Evolutionary conservation across 2,797 vertebrate species (phyloP), one percentile per base, ranked within the genome.

Genomic region (Nannoperca australis): DNA sequence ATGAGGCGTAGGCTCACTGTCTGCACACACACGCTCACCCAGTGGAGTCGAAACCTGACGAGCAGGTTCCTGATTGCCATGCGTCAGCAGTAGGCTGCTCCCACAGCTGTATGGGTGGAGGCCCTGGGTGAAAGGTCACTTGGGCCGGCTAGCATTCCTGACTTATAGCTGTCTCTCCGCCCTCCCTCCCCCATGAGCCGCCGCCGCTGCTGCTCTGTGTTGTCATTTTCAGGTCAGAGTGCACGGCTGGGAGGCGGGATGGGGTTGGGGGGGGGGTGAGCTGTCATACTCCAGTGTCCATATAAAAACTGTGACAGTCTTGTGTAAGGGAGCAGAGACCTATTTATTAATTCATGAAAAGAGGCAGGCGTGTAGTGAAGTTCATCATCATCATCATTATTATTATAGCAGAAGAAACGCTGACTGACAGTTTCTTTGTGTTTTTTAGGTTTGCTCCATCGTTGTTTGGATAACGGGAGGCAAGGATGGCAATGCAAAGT

Each of bases 401-500:
- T 27, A 27, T 42, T 56, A 13, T 3, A 32, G 42, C 6, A 11
- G 45, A 73, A 24, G 32, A 15, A 54, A 54, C 66, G 9, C 13
- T 83, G 30, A 82, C 20, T 1, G 22, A 3, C 18, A 73, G 2
- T 11, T 60, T 70, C 17, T 78, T 55, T 79, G 58, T 76, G 18
- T 85, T 40, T 88, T 85, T 15, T 44, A 95, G 94, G 88, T 85
- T 91, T 85, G 79, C 86, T 88, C 75, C 82, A 65, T 86, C 64
- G 73, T 77, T 82, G 73, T 82, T 86, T 83, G 85, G 73, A 92
- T 64, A 81, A 78, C 80, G 15, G 58, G 85, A 90, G 49, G 69
- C 84, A 59, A 94, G 40, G 73, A 96, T 95, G 93, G 85, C 86
- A 49, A 94, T 94, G 91, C 89, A 89, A 75, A 85, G 95, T 96